phyloP scores from a whole-genome alignment of 1,140 invertebrate genomes.

The Lycorma delicatula region DNA sequence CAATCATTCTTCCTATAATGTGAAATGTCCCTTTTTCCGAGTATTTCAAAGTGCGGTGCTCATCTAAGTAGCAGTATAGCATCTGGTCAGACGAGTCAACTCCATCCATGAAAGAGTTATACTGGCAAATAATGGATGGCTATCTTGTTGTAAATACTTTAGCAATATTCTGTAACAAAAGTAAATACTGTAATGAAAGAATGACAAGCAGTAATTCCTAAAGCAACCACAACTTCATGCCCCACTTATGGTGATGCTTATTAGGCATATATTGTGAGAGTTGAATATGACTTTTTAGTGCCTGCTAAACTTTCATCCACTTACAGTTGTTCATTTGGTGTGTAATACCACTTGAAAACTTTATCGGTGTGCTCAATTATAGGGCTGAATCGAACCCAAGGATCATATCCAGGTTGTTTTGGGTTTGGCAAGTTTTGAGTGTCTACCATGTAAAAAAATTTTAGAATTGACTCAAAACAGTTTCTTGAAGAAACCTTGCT shows the following conservation, averaged over 20 bases:
- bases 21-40: constrained; percentile 24
- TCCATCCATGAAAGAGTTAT: constrained; percentile 23
- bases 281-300: constrained; percentile 22
- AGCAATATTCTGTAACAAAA: background rate
- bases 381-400: constrained; percentile 11
- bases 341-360: no score
- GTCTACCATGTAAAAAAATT: constrained; percentile 17
- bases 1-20: constrained; percentile 17
- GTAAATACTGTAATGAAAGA: constrained; percentile 22
- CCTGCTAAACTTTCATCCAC: constrained; percentile 27
- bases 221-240: constrained; percentile 28
- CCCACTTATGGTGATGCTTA: constrained; percentile 29
- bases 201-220: constrained; percentile 27
- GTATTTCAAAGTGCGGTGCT: constrained; percentile 21
- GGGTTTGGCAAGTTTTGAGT: constrained; percentile 8
- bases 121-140: constrained; percentile 8
- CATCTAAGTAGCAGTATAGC: constrained; percentile 26
- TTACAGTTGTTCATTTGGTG: no score
- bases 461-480: constrained; percentile 13
- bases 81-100: constrained; percentile 23
- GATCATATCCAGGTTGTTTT: constrained; percentile 8
- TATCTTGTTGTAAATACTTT: background rate
- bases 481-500: constrained; percentile 13
- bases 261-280: constrained; percentile 30
- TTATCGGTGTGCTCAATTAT: constrained; percentile 11